Base-by-base conservation (phyloP, 2,113 vertebrate species). In the Equus quagga region DNA sequence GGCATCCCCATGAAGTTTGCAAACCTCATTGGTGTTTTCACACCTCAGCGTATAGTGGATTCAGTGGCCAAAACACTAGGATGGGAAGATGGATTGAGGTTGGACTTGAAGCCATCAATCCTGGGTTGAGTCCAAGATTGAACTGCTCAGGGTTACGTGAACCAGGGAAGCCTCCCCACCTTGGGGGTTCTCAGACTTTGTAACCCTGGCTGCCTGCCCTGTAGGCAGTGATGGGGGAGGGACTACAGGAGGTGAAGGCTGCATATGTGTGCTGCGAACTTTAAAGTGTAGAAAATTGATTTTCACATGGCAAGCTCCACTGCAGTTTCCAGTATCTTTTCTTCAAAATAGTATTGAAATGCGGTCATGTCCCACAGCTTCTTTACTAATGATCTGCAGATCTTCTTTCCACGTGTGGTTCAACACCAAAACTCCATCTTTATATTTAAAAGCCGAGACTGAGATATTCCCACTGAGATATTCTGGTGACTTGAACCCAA, bases 321-420 rank as follows among this genome's bases (percentile, higher is more conserved):
- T 0, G 14, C 19, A 41, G 7, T 24, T 28, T 33, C 44, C 41
- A 65, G 36, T 14, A 13, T 36, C 15, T 21, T 36, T 26, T 54
- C 21, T 33, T 79, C 64, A 84, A 90, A 90, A 23, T 9, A 33
- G 0, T n/a, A 28, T 4, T 49, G 49, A 62, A 49, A 75, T 65
- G 10, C 2, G 2, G 19, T 49, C 58, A 51, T 11, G 31, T 28
- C n/a, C 51, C 0, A 0, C 19, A 23, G 54, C 67, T 67, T 51
- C 78, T 41, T 65, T 36, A 21, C 31, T 24, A n/a, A 26, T 21
- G 67, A 49, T 23, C n/a, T 54, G 6, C 13, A 51, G 44, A 11
- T 17, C 4, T 84, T 83, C 6, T 36, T 49, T 44, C 36, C 67
- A 4, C 4, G 75, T 44, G 1, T 10, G 12, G 28, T 78, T 51